Conservation (phyloP, 2,797 vertebrate genomes). For the Geotrypetes seraphini region DNA sequence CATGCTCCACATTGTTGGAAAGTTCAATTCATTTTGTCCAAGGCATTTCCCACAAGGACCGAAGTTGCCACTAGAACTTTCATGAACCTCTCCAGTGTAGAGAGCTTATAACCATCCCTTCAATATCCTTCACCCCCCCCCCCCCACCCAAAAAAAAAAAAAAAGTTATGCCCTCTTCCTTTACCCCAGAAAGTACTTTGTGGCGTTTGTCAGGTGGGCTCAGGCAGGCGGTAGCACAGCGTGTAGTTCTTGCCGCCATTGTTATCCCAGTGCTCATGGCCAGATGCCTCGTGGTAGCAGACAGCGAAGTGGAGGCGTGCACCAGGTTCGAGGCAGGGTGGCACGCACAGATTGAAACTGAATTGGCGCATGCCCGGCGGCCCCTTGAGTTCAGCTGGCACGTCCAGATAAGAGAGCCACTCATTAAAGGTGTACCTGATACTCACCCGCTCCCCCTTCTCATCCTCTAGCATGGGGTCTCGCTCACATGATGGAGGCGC, state of each 20-base stretch:
- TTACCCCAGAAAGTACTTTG: no score
- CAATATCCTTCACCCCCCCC: no score
- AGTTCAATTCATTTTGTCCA: no score
- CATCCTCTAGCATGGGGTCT: conserved; percentile 38
- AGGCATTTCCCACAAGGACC: no score
- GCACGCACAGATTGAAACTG: conserved; percentile 63
- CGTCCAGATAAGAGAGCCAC: conserved; percentile 76
- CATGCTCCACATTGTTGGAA: no score
- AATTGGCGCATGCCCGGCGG: conserved; percentile 38
- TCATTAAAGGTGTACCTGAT: conserved; percentile 83
- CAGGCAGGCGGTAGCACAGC: conserved; percentile 32
- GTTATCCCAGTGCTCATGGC: conserved; percentile 82
- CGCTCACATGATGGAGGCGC: conserved; percentile 20
- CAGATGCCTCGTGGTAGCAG: conserved; percentile 53
- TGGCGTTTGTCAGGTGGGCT: no score
- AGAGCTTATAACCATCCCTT: no score
- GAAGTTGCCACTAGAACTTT: no score
- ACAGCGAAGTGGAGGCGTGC: conserved; percentile 68
- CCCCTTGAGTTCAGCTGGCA: conserved; percentile 44
- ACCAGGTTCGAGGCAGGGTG: conserved; percentile 50
- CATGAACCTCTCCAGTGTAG: no score
- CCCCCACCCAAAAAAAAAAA: no score
- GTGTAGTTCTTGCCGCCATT: conserved; percentile 76
- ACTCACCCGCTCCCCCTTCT: conserved; percentile 43
- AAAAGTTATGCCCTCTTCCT: no score